These are phyloP conservation scores for Oxytorus armatus DNA, from an alignment of 2,888 invertebrate species.

Conservation along the genomic window DNA sequence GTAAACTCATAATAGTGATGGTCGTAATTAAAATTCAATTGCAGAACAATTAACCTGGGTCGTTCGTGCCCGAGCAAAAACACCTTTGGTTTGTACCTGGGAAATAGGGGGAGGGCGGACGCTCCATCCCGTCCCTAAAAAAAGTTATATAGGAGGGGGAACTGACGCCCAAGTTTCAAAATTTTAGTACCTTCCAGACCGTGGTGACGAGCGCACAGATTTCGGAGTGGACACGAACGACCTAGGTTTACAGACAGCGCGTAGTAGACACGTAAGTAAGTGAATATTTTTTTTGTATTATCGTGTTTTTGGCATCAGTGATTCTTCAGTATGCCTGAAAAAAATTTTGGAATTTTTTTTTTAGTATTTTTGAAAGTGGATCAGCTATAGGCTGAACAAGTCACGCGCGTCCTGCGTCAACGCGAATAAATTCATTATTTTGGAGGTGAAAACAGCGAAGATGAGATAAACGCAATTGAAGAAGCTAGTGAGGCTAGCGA, in stretches of 20 bases:
- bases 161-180: constrained; percentile 9
- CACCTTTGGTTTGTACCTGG: too few relatives aligned
- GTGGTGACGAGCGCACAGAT: neutral
- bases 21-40: too few relatives aligned
- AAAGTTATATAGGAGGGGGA: constrained; percentile 2
- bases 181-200: constrained; percentile 9
- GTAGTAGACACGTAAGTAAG: constrained; percentile 12
- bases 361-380: constrained; percentile 29
- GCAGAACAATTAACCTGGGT: too few relatives aligned
- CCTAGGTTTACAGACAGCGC: constrained; percentile 20
- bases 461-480: constrained; percentile 32
- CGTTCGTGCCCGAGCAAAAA: too few relatives aligned
- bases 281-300: constrained; percentile 26
- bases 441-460: constrained; percentile 37
- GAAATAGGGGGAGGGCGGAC: too few relatives aligned
- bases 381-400: constrained; percentile 27
- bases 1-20: too few relatives aligned
- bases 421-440: constrained; percentile 26
- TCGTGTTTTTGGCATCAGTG: constrained; percentile 16
- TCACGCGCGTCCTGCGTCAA: constrained; percentile 17
- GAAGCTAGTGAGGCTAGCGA: constrained; percentile 23
- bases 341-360: constrained; percentile 13
- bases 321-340: constrained; percentile 13
- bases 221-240: neutral
- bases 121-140: neutral